Conservation (phyloP, 2,888 invertebrate genomes). For the Hirtodrosophila duncani region DNA sequence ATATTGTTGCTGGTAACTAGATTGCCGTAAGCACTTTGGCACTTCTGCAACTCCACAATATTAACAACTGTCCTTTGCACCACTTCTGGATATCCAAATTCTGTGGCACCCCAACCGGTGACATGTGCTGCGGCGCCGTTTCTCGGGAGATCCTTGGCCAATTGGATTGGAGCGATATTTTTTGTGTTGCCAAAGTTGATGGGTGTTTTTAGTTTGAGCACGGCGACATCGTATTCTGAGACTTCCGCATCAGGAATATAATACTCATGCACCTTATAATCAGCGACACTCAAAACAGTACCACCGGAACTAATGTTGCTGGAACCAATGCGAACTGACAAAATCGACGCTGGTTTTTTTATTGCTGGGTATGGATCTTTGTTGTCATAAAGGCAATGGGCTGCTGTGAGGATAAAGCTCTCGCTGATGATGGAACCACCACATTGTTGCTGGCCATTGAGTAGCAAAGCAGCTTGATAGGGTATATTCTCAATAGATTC, state of each 20-base stretch:
- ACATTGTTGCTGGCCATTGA: neutral
- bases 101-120: constrained; percentile 11
- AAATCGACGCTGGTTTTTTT: too few relatives aligned
- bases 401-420: constrained; percentile 18
- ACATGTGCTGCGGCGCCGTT: neutral
- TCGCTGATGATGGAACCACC: constrained; percentile 15
- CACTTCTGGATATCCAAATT: neutral
- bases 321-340: too few relatives aligned
- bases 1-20: constrained; percentile 17
- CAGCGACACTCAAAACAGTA: too few relatives aligned
- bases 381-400: constrained; percentile 27
- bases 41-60: neutral
- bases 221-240: constrained; percentile 7
- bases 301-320: too few relatives aligned
- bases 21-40: neutral
- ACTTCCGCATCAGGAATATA: neutral
- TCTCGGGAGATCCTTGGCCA: neutral
- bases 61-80: constrained; percentile 1
- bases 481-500: constrained; percentile 33
- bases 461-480: constrained; percentile 24
- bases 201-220: neutral
- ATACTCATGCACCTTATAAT: too few relatives aligned
- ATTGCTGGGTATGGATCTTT: too few relatives aligned
- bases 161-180: neutral
- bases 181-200: neutral